Conservation (phyloP, 1,140 invertebrate genomes). For the Calycopis cecrops region DNA sequence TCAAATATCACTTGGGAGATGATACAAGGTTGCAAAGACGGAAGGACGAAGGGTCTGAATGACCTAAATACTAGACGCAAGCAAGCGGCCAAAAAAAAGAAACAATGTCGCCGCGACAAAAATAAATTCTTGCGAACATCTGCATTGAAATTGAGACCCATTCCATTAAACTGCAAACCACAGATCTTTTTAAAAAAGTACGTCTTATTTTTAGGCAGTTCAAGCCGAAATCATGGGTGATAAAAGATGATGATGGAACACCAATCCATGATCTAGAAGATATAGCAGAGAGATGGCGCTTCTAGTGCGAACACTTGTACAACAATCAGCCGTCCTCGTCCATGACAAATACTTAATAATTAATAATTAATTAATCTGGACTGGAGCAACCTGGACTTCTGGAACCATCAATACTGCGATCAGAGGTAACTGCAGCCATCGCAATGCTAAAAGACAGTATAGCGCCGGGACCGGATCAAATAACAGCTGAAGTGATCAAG, state of each 20-base stretch:
- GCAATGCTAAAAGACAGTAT: not conserved
- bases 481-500: not conserved
- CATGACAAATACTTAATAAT: too few relatives aligned
- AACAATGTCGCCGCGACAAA: too few relatives aligned
- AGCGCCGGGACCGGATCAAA: not conserved
- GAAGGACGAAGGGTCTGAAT: too few relatives aligned
- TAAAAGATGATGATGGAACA: not conserved
- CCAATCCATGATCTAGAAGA: not conserved
- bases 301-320: too few relatives aligned
- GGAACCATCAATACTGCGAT: not conserved
- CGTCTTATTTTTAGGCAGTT: slow-evolving; percentile 2
- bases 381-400: not conserved
- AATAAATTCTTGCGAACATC: too few relatives aligned
- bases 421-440: not conserved
- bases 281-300: slow-evolving; percentile 1
- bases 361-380: too few relatives aligned
- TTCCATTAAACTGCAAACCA: not conserved
- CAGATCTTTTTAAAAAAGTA: slow-evolving; percentile 13
- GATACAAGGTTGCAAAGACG: too few relatives aligned
- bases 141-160: too few relatives aligned
- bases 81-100: too few relatives aligned
- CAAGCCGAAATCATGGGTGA: slow-evolving; percentile 3
- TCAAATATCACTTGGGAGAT: too few relatives aligned
- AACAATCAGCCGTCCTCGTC: too few relatives aligned
- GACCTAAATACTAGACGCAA: too few relatives aligned